These are phyloP conservation scores for Oscheius myriophilus DNA, from an alignment of 2,888 invertebrate genomes.

Conservation along the genomic window DNA sequence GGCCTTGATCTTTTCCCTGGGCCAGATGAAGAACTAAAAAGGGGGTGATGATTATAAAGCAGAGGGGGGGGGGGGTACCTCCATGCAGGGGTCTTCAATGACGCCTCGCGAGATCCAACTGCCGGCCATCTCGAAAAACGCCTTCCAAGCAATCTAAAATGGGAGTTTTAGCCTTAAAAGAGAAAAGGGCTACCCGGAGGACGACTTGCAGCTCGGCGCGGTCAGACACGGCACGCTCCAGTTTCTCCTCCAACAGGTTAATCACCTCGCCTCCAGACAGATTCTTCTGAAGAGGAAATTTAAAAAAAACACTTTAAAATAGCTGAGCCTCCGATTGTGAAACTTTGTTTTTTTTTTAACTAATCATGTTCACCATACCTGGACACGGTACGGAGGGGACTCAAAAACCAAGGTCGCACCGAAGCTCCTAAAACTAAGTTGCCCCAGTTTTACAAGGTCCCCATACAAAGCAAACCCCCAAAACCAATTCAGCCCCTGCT, in stretches of 20 bases:
- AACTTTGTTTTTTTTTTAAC: too few species aligned
- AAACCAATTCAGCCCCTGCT: too few species aligned
- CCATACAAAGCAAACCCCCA: too few species aligned
- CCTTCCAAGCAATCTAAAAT: slow-evolving; percentile 22
- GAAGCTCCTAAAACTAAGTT: too few species aligned
- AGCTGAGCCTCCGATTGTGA: too few species aligned
- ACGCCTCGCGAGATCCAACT: slow-evolving; percentile 18
- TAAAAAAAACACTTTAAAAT: background rate
- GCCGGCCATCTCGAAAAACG: slow-evolving; percentile 13
- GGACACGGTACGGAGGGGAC: too few species aligned
- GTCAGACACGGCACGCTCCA: slow-evolving; percentile 3
- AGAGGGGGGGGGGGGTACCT: background rate
- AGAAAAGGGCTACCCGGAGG: slow-evolving; percentile 2
- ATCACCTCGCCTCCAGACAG: slow-evolving; percentile 18
- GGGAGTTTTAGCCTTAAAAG: background rate
- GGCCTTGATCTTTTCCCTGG: too few species aligned
- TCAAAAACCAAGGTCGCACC: too few species aligned
- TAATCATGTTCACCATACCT: too few species aligned
- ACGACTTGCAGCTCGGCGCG: slow-evolving; percentile 13
- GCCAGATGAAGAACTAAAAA: too few species aligned
- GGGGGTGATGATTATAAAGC: too few species aligned
- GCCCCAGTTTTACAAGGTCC: too few species aligned
- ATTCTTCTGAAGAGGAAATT: slow-evolving; percentile 10
- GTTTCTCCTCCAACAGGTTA: slow-evolving; percentile 17
- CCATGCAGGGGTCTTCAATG: slow-evolving; percentile 8